Evolutionary conservation across 2,113 vertebrate species (phyloP).

Genomic region (Chaenocephalus aceratus): DNA sequence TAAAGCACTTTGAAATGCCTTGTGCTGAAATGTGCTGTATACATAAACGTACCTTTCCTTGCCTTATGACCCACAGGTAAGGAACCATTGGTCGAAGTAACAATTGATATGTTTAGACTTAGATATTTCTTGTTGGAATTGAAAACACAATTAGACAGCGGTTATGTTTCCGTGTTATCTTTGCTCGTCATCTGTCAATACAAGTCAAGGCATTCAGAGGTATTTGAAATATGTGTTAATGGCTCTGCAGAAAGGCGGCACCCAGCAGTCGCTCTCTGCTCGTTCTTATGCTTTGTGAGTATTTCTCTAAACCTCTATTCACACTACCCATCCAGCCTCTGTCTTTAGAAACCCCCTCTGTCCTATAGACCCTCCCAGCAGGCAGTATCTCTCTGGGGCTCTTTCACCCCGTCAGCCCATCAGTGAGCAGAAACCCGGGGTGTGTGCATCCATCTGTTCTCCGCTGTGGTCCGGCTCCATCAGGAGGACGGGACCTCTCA

Average conservation of each 20-base stretch:
- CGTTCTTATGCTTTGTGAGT: conserved; percentile 48
- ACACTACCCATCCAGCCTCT: conserved; percentile 44
- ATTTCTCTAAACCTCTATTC: conserved; percentile 68
- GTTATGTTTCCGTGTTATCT: conserved; percentile 2
- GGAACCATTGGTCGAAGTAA: no score
- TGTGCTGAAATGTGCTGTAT: no score
- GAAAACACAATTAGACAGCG: conserved; percentile 1
- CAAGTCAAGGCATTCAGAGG: conserved; percentile 44
- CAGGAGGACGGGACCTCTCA: conserved; percentile 50
- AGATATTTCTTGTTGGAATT: conserved; percentile 7
- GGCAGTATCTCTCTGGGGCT: conserved; percentile 62
- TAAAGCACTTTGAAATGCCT: no score
- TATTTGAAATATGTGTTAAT: conserved; percentile 64
- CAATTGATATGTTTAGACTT: background rate
- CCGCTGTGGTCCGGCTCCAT: conserved; percentile 62
- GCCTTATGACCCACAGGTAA: background rate
- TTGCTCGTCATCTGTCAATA: conserved; percentile 40
- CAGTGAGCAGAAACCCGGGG: conserved; percentile 50
- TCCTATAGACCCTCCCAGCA: conserved; percentile 72
- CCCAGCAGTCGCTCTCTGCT: conserved; percentile 50
- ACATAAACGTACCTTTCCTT: no score
- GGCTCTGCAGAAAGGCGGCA: conserved; percentile 40
- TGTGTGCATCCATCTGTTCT: conserved; percentile 60
- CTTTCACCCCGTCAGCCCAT: conserved; percentile 61
- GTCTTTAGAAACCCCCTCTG: conserved; percentile 59